Evolutionary conservation across 2,113 vertebrate species (phyloP).

Genomic region (Litocranius walleri): DNA sequence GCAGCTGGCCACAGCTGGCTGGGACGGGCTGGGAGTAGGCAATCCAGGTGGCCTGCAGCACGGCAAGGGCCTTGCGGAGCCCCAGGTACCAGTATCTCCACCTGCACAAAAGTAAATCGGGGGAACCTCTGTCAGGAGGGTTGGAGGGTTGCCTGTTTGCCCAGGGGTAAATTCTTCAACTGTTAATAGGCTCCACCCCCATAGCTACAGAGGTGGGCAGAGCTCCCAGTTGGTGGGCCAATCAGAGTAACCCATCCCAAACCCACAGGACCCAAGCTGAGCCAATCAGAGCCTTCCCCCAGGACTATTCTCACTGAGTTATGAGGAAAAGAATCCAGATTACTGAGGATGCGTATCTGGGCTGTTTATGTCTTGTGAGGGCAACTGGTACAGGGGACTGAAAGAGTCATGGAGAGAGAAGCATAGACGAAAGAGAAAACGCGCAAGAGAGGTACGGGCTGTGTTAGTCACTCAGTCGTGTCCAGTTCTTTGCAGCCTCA

Average conservation of each 20-base stretch:
- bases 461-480: background rate
- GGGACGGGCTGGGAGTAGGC: slow-evolving; percentile 86
- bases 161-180: background rate
- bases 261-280: background rate
- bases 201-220: background rate
- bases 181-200: background rate
- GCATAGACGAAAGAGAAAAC: background rate
- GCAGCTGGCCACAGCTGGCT: slow-evolving; percentile 74
- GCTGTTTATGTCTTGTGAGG: background rate
- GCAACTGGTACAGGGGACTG: background rate
- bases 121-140: background rate
- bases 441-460: background rate
- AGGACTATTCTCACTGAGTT: background rate
- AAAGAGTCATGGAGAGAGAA: background rate
- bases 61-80: background rate
- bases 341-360: background rate
- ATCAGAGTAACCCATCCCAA: background rate
- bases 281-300: background rate
- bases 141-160: background rate
- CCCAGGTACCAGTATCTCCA: slow-evolving; percentile 30
- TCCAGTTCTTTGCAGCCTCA: background rate
- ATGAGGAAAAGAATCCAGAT: background rate
- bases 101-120: slow-evolving; percentile 36
- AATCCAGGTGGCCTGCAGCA: slow-evolving; percentile 76
- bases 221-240: background rate